phyloP scores from a whole-genome alignment of 2,797 vertebrate species.

The Pseudochaenichthys georgianus region DNA sequence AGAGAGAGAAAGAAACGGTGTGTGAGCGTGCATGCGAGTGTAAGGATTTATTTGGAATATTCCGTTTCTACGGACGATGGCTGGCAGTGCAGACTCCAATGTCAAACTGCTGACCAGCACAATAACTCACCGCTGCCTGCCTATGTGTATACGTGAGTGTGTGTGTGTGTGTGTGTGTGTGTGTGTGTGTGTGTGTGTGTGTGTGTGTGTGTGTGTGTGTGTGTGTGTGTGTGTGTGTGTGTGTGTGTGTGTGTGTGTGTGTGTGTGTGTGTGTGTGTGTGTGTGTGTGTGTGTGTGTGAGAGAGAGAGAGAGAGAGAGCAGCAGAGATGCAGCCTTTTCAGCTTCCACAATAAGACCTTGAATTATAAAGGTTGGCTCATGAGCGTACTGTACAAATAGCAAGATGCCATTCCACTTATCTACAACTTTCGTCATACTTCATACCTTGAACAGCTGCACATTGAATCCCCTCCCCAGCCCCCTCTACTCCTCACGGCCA shows the following conservation, averaged over 20 bases:
- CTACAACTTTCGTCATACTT: constrained; percentile 33
- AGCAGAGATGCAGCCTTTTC: constrained; percentile 12
- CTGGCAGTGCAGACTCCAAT: constrained; percentile 67
- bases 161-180: constrained; percentile 4
- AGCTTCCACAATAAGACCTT: constrained; percentile 28
- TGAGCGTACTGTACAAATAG: constrained; percentile 7
- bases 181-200: constrained; percentile 11
- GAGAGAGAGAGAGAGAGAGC: constrained; percentile 1
- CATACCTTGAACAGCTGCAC: constrained; percentile 4
- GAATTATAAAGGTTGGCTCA: constrained; percentile 15
- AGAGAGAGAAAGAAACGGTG: not conserved
- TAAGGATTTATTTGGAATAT: constrained; percentile 78
- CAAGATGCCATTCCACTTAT: constrained; percentile 31
- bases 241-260: no score
- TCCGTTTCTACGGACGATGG: constrained; percentile 62
- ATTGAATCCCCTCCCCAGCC: not conserved
- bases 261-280: no score
- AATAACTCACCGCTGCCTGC: constrained; percentile 64
- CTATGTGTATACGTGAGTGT: not conserved
- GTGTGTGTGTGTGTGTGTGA: no score
- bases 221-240: not conserved
- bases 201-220: not conserved
- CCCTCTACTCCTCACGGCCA: constrained; percentile 7
- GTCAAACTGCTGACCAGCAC: constrained; percentile 73
- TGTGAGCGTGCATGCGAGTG: constrained; percentile 28